Evolutionary conservation across 1,140 invertebrate genomes (phyloP), one percentile per base, ranked within the genome.

Genomic region (Papilio machaon): DNA sequence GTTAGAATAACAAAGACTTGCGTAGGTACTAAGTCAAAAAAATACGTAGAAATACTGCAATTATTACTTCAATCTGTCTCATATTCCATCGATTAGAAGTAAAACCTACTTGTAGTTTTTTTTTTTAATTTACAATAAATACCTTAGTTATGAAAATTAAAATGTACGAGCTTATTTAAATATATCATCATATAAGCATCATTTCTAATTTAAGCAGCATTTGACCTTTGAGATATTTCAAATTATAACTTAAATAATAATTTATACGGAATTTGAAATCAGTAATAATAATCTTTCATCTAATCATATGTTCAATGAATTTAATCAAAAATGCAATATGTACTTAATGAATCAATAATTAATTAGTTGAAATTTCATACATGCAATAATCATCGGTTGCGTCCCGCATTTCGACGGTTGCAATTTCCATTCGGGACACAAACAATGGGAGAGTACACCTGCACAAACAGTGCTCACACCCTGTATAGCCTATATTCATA

Each of bases 391-490:
- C 64, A 23, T 70, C 30, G 13, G 23, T 30, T 15, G 64, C 35
- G 35, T 70, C 30, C 30, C 64, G 30, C 64, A 76, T 76, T 76
- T 76, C 47, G 46, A 19, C 74, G 47, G 46, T 76, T 76, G 47
- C 43, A 52, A 76, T 74, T 74, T 74, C 35, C 17, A 74, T 76
- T 76, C 74, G 19, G 46, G 19, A 23, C 17, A 10, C 43, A 73
- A 43, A 73, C 73, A 73, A 73, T 73, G 7, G 43, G n/a, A 35
- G 64, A 35, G 54, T 10, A 64, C 64, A 30, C 23, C 64, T 70
- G 64, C 64, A 54, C 52, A 70, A 70, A 70, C 30, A 70, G 64
- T 67, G 30, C 23, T 35, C 64, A 15, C 64, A 58, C 54, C 49
- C 4, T 58, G 7, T 58, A n/a, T 58, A 58, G n/a, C 54, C n/a